Base-by-base conservation (phyloP, 2,888 invertebrate genomes). In the Vesta saturnalis region DNA sequence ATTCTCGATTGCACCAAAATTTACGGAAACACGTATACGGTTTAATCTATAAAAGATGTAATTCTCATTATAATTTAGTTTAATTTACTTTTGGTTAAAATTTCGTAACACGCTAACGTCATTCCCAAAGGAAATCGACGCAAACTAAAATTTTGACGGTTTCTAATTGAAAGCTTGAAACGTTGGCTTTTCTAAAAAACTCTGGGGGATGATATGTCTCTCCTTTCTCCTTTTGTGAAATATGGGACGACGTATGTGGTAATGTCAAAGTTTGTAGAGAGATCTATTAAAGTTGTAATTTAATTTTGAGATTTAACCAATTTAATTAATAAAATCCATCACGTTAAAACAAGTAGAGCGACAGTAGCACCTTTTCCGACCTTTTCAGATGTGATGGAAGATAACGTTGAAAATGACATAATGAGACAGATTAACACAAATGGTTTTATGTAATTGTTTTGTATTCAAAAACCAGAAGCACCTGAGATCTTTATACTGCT, bases 101-200 rank as follows among this genome's bases (percentile, higher is more conserved):
- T 39, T 39, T n/a, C n/a, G 39, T 39, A n/a, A 12, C n/a, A 12
- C 39, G 39, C 39, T 39, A 39, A 39, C 39, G n/a, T n/a, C 39
- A n/a, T 18, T 52, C 52, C 52, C 52, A 1, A 19, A 52, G 19
- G 52, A 52, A 63, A 56, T 63, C 49, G 62, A 54, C 39, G 56
- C 4, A 56, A 63, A 57, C 56, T 63, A 63, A 55, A 63, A 56
- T 63, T 63, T 63, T 63, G 62, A 63, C 62, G 56, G 56, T 57
- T 63, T 63, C 62, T 63, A 63, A 63, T 63, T 63, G 62, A 63
- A 55, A 43, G 46, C 43, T 63, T 63, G 62, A 63, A 56, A 47
- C 46, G 62, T 57, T 63, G 56, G 62, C 18, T 52, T 46, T 63
- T 55, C 12, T 39, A 21, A 12, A 16, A 61, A 16, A 19, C 61